Base-by-base conservation (phyloP, 2,113 vertebrate genomes). In the Peromyscus californicus region DNA sequence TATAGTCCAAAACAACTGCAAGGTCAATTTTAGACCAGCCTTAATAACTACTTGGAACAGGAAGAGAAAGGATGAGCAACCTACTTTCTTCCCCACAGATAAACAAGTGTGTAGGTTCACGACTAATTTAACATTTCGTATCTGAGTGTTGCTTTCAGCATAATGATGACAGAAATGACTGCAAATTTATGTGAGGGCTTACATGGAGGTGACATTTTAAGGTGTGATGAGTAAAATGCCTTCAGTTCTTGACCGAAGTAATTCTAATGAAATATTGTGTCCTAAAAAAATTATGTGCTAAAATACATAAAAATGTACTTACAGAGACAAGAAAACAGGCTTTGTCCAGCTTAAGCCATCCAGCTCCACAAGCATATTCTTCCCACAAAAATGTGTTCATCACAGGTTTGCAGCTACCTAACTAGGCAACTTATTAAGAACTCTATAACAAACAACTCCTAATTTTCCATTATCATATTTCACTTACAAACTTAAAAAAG, bases 201-300 rank as follows among this genome's bases (percentile, higher is more conserved):
- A 98, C 91, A 97, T 69, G 74, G 93, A 96, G 91, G 86, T 89
- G 92, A 61, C 80, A 96, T 94, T 96, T 96, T 97, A 96, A 97
- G 95, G 85, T 94, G n/a, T 89, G 91, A 96, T 94, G 90, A 95
- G 82, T 88, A 82, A 86, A 94, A 95, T 83, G 57, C 90, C 93
- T 97, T 96, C 95, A 85, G 67, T 65, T 90, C 96, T 95, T 93
- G 94, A 95, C 94, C 85, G 96, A 96, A 97, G 95, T 96, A 89
- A 96, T 97, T 95, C 97, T 79, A 98, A 98, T 97, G 83, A 98
- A 97, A 95, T 97, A 97, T 70, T 96, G 91, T 48, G 45, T 48
- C 83, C 94, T 93, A n/a, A 97, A 93, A 93, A 96, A 96, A 97
- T 90, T 97, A 67, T 83, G 79, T 84, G 80, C 69, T 87, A 98